Base-by-base conservation (phyloP, 2,797 vertebrate species). In the Brotula barbata region DNA sequence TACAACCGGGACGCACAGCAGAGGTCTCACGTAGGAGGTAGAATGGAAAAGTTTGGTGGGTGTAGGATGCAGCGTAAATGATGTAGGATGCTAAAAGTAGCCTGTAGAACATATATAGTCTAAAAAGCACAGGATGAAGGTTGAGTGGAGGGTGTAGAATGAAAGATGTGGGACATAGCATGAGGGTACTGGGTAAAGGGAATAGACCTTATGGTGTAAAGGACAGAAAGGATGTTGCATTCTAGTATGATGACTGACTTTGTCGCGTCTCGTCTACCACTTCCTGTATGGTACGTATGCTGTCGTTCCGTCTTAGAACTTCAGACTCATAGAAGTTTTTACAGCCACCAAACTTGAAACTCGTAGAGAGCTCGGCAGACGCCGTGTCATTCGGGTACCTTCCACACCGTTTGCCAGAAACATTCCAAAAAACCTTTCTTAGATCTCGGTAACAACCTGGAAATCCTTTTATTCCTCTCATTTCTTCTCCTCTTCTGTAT, bases 401-500 rank as follows among this genome's bases (percentile, higher is more conserved):
- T 63, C 42, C 66, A 36, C 15, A 9, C 58, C 8, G 28, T 55
- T 78, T 78, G 66, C 54, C 49, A 73, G 71, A 76, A 72, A 78
- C 64, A 57, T 64, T 57, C 60, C 40, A 43, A 34, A 52, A 41
- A 62, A 15, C 1, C 34, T 22, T 43, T 62, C 55, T 72, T 59
- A 78, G 77, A 77, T 86, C 80, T 78, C 49, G 1, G 57, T 69
- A 68, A 77, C 83, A 85, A 78, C 75, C 78, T 75, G 70, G 72
- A 84, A 82, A 87, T 84, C 64, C 75, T 73, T 79, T 83, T 69
- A 81, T 84, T 78, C 70, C 55, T 57, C 48, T 69, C 59, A 72
- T 81, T 84, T 67, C 34, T 14, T 77, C 44, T 77, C 17, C 57
- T 75, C 76, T 80, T 82, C 83, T 78, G 78, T 87, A 79, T 83